Evolutionary conservation across 2,888 invertebrate genomes (phyloP), one percentile per base, ranked within the genome.

Genomic region (Cataglyphis cursor): DNA sequence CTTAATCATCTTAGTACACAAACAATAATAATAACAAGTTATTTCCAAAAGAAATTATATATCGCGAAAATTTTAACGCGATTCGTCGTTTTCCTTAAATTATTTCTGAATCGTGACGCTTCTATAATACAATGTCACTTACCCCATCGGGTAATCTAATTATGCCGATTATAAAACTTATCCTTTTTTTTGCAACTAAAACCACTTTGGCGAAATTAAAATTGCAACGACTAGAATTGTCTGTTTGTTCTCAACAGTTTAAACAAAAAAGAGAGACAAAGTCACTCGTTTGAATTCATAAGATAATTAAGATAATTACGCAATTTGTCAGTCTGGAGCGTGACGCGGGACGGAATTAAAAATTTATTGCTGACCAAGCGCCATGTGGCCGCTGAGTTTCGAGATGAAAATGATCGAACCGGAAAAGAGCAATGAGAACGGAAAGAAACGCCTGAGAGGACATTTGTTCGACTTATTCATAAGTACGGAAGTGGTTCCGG

Each of bases 381-480:
- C 21, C 31, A 31, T 31, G 51, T 51, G 15, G 44, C 21, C n/a
- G 54, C 6, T 15, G 41, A 57, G 4, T 28, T 4, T 15, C 15
- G n/a, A 59, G 21, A 61, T 59, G 31, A 48, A 35, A 59, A 64
- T 65, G 35, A 66, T 28, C 38, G 24, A 78, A 21, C 10, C 5
- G 21, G 10, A n/a, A n/a, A 24, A n/a, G 21, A 70, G 35, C 54
- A 35, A 35, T 15, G 18, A 48, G n/a, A 1, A n/a, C 31, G 41
- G 9, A 81, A 73, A 73, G 15, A 31, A 18, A n/a, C 31, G 10
- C 15, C 18, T 12, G 44, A 65, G 66, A 65, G 35, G 59, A 74
- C 31, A 64, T 18, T 62, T 24, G 62, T 78, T 82, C 66, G 70
- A 61, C 48, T 86, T 83, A 84, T 62, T 64, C 73, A 73, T 76